Evolutionary conservation across 1,140 invertebrate genomes (phyloP).

Genomic region (Drosophila repleta): DNA sequence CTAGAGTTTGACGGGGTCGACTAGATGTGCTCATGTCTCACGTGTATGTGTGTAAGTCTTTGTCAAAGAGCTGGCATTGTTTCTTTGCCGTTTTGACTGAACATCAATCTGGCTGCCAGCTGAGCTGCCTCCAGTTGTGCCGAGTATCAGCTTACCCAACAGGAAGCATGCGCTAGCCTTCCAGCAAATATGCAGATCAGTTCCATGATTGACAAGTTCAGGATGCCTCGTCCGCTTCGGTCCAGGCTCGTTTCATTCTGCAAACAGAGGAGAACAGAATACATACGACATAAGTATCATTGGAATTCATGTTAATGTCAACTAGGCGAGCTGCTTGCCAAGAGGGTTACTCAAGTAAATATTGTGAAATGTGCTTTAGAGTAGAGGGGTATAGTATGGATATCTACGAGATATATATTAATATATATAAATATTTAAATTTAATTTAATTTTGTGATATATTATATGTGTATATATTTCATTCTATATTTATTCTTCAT

Average conservation of each 20-base stretch:
- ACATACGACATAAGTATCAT: conserved; percentile 58
- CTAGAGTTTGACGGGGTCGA: conserved; percentile 40
- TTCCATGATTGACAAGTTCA: conserved; percentile 65
- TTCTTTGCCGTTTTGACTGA: conserved; percentile 7
- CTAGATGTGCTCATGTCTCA: background rate
- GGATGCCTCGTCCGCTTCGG: conserved; percentile 18
- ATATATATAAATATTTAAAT: no score
- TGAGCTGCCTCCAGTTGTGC: no score
- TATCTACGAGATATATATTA: no score
- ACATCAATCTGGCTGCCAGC: conserved; percentile 22
- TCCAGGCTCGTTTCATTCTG: conserved; percentile 27
- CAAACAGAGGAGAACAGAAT: conserved; percentile 44
- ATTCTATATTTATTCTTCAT: no score
- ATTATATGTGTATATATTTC: no score
- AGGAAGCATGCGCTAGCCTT: conserved; percentile 56
- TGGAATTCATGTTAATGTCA: conserved; percentile 19
- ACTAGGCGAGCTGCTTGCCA: background rate
- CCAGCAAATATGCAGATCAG: conserved; percentile 25
- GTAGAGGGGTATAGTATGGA: no score
- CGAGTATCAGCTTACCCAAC: conserved; percentile 59
- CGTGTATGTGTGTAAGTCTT: conserved; percentile 10
- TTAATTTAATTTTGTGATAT: no score
- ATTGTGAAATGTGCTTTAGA: no score
- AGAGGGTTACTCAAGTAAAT: no score
- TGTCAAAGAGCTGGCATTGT: conserved; percentile 21